phyloP scores from a whole-genome alignment of 2,888 invertebrate genomes.

The Sycophila texana region DNA sequence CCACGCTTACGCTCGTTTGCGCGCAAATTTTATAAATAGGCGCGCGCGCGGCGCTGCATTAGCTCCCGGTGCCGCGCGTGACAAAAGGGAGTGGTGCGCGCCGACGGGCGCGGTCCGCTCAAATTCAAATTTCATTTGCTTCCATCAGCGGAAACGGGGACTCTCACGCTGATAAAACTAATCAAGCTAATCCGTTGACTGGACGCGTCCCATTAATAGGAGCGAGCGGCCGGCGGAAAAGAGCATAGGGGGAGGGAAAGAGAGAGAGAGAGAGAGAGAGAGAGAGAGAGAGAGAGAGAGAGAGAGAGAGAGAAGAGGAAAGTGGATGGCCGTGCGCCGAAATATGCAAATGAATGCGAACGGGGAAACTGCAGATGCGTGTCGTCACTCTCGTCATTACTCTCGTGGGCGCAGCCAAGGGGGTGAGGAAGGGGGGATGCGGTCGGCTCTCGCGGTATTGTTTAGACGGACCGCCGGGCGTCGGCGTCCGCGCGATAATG shows the following conservation, averaged over 20 bases:
- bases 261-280: slow-evolving; percentile 7
- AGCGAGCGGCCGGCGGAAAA: slow-evolving; percentile 12
- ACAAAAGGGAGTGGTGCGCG: slow-evolving; percentile 14
- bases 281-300: slow-evolving; percentile 5
- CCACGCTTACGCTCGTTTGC: neutral
- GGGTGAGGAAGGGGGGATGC: neutral
- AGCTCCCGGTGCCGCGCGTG: neutral
- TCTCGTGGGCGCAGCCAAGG: slow-evolving; percentile 56
- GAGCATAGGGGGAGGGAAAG: slow-evolving; percentile 12
- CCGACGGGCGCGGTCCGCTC: slow-evolving; percentile 16
- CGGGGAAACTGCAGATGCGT: slow-evolving; percentile 50
- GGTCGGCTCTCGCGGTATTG: slow-evolving; percentile 52
- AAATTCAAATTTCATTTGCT: slow-evolving; percentile 44
- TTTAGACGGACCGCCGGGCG: slow-evolving; percentile 59
- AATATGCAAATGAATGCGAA: slow-evolving; percentile 60
- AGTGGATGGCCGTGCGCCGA: slow-evolving; percentile 20
- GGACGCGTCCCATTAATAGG: slow-evolving; percentile 38
- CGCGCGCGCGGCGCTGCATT: neutral
- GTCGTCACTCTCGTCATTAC: slow-evolving; percentile 58
- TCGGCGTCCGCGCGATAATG: slow-evolving; percentile 62
- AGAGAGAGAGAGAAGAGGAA: slow-evolving; percentile 9
- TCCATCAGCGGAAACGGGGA: slow-evolving; percentile 28
- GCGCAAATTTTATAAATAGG: neutral
- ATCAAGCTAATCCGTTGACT: slow-evolving; percentile 53
- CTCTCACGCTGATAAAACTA: slow-evolving; percentile 51